Evolutionary conservation across 2,797 vertebrate species (phyloP).

Genomic region (Ambastaia sidthimunki): DNA sequence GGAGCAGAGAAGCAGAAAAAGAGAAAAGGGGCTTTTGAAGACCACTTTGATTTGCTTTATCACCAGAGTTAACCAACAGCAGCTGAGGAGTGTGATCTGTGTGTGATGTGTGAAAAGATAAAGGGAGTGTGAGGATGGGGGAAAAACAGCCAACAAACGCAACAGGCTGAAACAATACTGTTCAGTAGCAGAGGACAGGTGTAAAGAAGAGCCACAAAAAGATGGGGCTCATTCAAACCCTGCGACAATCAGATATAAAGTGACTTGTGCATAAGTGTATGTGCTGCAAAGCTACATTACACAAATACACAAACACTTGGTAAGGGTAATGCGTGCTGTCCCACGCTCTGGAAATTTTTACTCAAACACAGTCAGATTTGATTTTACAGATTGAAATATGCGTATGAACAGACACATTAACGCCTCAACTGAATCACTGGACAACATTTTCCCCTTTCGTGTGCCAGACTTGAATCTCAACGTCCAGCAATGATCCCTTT

Average conservation of each 20-base stretch:
- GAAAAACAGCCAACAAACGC: not conserved
- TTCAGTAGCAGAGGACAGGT: conserved; percentile 29
- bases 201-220: conserved; percentile 18
- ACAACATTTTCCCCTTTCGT: conserved; percentile 30
- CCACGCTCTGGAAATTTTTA: not conserved
- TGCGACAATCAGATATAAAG: not conserved
- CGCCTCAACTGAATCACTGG: conserved; percentile 32
- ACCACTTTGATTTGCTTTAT: conserved; percentile 47
- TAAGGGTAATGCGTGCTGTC: too few species aligned
- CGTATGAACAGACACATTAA: conserved; percentile 39
- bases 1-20: not conserved
- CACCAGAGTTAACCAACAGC: conserved; percentile 38
- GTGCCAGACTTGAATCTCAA: conserved; percentile 41
- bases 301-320: not conserved
- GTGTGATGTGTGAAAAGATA: conserved; percentile 4
- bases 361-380: conserved; percentile 40
- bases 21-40: conserved; percentile 29
- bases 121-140: not conserved
- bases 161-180: not conserved
- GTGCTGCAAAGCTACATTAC: not conserved
- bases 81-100: conserved; percentile 18
- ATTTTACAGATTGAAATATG: conserved; percentile 28
- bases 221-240: not conserved
- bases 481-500: conserved; percentile 30
- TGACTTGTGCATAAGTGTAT: not conserved